These are phyloP conservation scores for Carposina sasakii DNA, from an alignment of 1,140 invertebrate species.

Conservation along the genomic window DNA sequence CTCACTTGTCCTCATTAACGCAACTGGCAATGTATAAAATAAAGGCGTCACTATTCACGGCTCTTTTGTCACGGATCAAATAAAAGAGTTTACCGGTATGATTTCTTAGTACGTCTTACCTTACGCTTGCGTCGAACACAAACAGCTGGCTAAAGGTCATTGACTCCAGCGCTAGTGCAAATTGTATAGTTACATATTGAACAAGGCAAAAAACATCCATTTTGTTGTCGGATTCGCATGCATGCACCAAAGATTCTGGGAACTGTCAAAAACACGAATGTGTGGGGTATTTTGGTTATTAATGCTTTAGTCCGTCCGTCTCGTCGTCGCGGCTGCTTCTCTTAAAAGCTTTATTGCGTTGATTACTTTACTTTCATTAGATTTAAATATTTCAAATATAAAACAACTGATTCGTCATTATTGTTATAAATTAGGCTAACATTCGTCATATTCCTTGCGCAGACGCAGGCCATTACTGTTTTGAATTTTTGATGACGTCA, in stretches of 20 bases:
- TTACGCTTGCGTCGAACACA: conserved; percentile 43
- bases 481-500: conserved; percentile 56
- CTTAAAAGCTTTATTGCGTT: no score
- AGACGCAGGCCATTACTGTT: conserved; percentile 20
- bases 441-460: conserved; percentile 35
- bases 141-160: conserved; percentile 66
- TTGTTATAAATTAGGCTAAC: no score
- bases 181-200: conserved; percentile 61
- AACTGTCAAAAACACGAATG: conserved; percentile 41
- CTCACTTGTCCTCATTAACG: conserved; percentile 37
- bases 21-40: conserved; percentile 37
- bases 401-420: no score
- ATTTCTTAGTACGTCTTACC: conserved; percentile 54
- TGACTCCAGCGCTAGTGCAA: conserved; percentile 58
- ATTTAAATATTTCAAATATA: no score
- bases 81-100: conserved; percentile 51
- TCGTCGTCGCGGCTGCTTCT: no score
- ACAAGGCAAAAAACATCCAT: conserved; percentile 48
- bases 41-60: conserved; percentile 63
- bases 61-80: conserved; percentile 61
- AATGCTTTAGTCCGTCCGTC: no score
- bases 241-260: conserved; percentile 36
- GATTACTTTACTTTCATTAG: no score
- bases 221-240: conserved; percentile 37
- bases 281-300: conserved; percentile 16